These are phyloP conservation scores for Bombus sylvicola DNA, from an alignment of 1,140 invertebrate species.

Conservation along the genomic window DNA sequence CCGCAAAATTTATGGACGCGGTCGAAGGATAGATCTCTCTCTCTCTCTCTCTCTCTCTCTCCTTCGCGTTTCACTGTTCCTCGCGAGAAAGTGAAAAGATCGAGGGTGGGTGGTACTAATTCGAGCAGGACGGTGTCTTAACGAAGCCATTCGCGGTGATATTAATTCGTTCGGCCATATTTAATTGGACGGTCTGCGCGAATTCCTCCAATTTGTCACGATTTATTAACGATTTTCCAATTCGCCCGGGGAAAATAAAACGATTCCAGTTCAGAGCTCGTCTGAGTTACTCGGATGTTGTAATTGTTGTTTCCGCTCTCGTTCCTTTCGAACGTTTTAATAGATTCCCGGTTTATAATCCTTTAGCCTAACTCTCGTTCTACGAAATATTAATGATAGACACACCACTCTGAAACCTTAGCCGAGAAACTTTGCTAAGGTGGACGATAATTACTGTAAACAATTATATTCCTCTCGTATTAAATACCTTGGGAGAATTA, in stretches of 20 bases:
- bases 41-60: not conserved
- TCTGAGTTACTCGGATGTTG: not conserved
- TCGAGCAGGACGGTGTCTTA: slow-evolving; percentile 10
- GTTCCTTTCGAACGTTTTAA: not conserved
- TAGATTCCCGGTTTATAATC: not conserved
- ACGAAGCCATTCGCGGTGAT: slow-evolving; percentile 33
- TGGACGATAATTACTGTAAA: slow-evolving; percentile 26
- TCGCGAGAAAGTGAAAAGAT: slow-evolving; percentile 4
- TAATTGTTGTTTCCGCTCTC: not conserved
- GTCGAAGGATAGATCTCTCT: not conserved
- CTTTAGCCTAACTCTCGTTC: not conserved
- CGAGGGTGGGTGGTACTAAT: slow-evolving; percentile 3
- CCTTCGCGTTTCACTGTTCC: too few species aligned
- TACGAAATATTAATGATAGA: not conserved
- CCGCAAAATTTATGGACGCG: slow-evolving; percentile 34
- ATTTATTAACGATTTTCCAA: slow-evolving; percentile 28
- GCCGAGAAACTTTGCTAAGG: not conserved
- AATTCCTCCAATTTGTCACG: slow-evolving; percentile 22
- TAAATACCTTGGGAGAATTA: slow-evolving; percentile 1
- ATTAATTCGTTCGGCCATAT: slow-evolving; percentile 33
- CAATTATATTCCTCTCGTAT: slow-evolving; percentile 17
- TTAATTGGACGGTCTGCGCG: slow-evolving; percentile 17
- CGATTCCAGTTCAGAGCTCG: too few species aligned
- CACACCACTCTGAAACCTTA: not conserved
- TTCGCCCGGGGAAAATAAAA: not conserved